Percentiles rank a stretch among this genome's conserved stretches.
These are phyloP conservation scores for Phyllopteryx taeniolatus DNA, from an alignment of 2,113 vertebrate genomes.

Conservation along the genomic window DNA sequence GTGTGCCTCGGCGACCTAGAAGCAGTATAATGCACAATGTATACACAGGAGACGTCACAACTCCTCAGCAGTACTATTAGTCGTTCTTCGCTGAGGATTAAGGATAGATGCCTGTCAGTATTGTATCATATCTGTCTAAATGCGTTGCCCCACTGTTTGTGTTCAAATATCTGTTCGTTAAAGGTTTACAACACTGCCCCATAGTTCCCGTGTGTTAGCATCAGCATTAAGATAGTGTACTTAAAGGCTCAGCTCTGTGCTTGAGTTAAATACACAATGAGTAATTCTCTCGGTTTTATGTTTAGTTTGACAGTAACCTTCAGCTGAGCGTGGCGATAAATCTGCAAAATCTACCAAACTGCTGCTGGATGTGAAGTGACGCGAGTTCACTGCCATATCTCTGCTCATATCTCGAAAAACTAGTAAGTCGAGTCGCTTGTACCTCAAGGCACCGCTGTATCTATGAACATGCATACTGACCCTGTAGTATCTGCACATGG, in stretches of 20 bases:
- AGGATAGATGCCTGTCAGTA: background rate
- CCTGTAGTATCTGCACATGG: conserved; percentile 97
- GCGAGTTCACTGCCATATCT: too few relatives aligned
- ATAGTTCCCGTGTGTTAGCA: too few relatives aligned
- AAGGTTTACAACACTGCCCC: too few relatives aligned
- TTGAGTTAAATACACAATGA: background rate
- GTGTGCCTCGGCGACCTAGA: too few relatives aligned
- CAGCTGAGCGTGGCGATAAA: background rate
- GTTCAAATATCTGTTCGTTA: too few relatives aligned
- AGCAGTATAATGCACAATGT: too few relatives aligned
- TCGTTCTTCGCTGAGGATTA: background rate
- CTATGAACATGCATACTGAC: conserved; percentile 68
- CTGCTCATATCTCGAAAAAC: background rate
- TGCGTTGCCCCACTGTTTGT: background rate
- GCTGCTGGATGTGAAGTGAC: background rate
- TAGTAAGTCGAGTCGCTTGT: too few relatives aligned
- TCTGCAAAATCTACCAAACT: too few relatives aligned
- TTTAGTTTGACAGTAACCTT: background rate
- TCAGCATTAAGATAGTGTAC: background rate
- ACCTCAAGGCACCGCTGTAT: background rate
- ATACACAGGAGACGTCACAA: too few relatives aligned
- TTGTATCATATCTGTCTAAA: background rate
- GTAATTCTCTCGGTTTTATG: background rate
- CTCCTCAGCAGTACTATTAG: background rate
- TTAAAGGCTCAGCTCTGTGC: background rate